Percentiles rank a stretch among this genome's conserved stretches.
Conservation (phyloP, 2,113 vertebrate species). For the Pollimyrus isidori region DNA sequence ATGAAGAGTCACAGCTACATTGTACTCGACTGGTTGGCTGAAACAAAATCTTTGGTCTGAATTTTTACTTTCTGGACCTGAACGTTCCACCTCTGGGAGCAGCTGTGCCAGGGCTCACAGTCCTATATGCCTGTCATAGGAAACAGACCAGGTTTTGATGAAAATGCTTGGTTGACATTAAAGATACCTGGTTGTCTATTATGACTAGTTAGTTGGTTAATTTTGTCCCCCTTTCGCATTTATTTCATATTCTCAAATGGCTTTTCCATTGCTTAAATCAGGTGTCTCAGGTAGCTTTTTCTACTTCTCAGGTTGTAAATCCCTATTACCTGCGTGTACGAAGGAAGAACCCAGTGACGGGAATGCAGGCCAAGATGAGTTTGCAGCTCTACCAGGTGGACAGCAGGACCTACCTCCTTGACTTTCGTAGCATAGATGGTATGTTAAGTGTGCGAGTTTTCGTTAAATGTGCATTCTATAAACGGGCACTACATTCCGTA, state of each 20-base stretch:
- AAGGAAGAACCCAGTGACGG: slow-evolving; percentile 87
- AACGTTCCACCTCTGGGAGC: not conserved
- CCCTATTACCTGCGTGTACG: slow-evolving; percentile 91
- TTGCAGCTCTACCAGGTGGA: slow-evolving; percentile 97
- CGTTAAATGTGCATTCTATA: not conserved
- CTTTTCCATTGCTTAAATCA: not conserved
- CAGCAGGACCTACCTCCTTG: slow-evolving; percentile 91
- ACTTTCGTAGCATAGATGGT: slow-evolving; percentile 98
- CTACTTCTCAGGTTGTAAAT: slow-evolving; percentile 76
- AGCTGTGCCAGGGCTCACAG: not conserved
- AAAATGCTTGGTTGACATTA: not conserved
- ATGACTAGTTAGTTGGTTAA: not conserved
- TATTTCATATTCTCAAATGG: not conserved
- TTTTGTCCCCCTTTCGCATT: not conserved
- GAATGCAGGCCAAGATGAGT: slow-evolving; percentile 94
- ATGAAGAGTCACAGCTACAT: not conserved
- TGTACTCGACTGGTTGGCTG: not conserved
- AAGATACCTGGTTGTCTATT: not conserved
- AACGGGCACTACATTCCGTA: not conserved
- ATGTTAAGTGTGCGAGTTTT: slow-evolving; percentile 40
- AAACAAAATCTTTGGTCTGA: not conserved
- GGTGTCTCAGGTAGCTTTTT: not conserved
- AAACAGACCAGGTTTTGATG: not conserved
- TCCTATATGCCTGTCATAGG: not conserved
- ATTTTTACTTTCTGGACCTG: not conserved